phyloP scores from a whole-genome alignment of 2,113 vertebrate genomes.

The Pedetes capensis region DNA sequence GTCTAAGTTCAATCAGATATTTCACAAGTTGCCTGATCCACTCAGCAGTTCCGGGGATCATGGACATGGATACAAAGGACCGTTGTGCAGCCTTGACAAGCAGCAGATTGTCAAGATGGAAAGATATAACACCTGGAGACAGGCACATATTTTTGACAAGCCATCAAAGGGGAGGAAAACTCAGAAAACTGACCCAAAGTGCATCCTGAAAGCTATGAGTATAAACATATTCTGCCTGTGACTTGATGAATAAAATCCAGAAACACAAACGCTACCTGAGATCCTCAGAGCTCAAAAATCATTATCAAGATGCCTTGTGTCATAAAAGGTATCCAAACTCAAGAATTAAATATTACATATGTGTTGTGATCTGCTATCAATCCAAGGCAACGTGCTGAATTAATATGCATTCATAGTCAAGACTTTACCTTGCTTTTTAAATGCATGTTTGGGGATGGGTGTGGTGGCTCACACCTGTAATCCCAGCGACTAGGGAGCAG shows the following conservation, averaged over 20 bases:
- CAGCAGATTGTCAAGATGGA: conserved; percentile 76
- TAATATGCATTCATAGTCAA: conserved; percentile 16
- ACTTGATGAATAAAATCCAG: not conserved
- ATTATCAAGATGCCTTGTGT: not conserved
- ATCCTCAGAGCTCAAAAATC: not conserved
- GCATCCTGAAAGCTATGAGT: conserved; percentile 54
- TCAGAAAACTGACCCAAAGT: conserved; percentile 71
- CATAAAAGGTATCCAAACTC: not conserved
- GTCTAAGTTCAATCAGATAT: conserved; percentile 75
- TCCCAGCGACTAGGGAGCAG: no score
- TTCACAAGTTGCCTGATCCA: conserved; percentile 73
- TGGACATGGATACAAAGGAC: conserved; percentile 70
- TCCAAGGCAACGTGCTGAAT: not conserved
- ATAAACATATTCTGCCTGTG: not conserved
- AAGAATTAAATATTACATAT: not conserved
- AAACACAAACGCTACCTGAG: not conserved
- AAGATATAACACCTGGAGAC: conserved; percentile 70
- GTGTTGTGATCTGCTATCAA: not conserved
- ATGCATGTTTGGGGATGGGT: not conserved
- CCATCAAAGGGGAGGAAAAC: conserved; percentile 68
- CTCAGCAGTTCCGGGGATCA: conserved; percentile 61
- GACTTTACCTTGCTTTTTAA: conserved; percentile 16
- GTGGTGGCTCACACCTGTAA: no score
- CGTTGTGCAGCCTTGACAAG: conserved; percentile 71
- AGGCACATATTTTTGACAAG: conserved; percentile 79